Evolutionary conservation across 2,113 vertebrate species (phyloP).

Genomic region (Gallinago undulata): DNA sequence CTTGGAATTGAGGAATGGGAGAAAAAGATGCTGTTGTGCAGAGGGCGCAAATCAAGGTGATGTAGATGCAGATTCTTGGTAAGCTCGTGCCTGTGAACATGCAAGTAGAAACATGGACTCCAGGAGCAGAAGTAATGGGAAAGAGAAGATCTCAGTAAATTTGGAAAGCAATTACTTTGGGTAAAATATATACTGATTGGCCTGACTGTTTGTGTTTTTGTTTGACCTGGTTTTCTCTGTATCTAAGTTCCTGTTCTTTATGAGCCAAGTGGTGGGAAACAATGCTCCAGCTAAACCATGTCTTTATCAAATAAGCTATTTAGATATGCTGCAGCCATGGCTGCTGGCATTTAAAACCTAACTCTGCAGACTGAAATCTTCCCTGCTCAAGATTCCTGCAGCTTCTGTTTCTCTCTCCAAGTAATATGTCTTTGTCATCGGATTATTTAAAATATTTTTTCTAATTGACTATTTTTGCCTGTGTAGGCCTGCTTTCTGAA

Average conservation of each 20-base stretch:
- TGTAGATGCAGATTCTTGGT: neutral
- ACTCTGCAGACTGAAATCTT: neutral
- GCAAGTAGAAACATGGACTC: neutral
- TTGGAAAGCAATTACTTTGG: neutral
- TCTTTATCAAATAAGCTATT: neutral
- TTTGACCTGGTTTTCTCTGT: neutral
- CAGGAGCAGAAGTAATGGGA: neutral
- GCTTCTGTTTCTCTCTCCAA: neutral
- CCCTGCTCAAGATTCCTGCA: neutral
- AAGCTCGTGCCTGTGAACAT: neutral
- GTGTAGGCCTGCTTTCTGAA: neutral
- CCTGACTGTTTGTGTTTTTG: neutral
- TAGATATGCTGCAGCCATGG: neutral
- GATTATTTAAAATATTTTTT: neutral
- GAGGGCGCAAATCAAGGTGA: neutral
- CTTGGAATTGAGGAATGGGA: neutral
- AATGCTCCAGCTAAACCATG: neutral
- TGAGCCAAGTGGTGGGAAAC: neutral
- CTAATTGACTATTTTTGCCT: neutral
- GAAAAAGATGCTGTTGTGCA: neutral
- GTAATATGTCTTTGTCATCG: neutral
- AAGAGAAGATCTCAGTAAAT: neutral
- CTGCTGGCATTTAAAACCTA: neutral
- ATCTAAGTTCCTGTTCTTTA: neutral
- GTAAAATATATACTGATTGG: neutral